phyloP scores from a whole-genome alignment of 2,888 invertebrate genomes.

The Protodeltote pygarga region DNA sequence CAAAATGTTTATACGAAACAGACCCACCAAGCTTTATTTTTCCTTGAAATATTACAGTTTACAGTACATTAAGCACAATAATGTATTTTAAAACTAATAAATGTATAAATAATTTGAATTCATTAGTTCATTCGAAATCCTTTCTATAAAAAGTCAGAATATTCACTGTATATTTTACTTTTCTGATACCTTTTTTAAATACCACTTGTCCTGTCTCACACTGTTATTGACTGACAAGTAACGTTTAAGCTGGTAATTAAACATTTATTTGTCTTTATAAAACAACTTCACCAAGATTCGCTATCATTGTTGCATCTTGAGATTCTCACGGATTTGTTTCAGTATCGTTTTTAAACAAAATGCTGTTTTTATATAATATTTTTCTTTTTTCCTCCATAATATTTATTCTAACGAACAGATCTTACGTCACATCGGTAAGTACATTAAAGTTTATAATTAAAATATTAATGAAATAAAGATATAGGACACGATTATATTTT shows the following conservation, averaged over 20 bases:
- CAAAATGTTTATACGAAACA: constrained; percentile 74
- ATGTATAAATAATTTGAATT: constrained; percentile 42
- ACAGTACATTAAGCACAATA: constrained; percentile 33
- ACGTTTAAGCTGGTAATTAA: constrained; percentile 19
- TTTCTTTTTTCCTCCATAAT: constrained; percentile 14
- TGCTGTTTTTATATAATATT: constrained; percentile 2
- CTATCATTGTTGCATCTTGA: constrained; percentile 8
- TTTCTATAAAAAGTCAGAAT: neutral
- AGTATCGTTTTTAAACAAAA: constrained; percentile 4
- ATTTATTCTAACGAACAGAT: constrained; percentile 9
- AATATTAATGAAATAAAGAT: neutral
- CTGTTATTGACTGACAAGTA: constrained; percentile 15
- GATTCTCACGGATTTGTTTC: neutral
- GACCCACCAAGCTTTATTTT: constrained; percentile 75
- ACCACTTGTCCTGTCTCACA: constrained; percentile 12
- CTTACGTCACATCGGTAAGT: constrained; percentile 34
- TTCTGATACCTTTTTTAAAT: constrained; percentile 1
- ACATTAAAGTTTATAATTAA: neutral
- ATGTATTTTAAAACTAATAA: constrained; percentile 32
- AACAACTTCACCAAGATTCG: constrained; percentile 7
- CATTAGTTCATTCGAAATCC: constrained; percentile 21
- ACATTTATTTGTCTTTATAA: constrained; percentile 23
- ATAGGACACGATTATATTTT: neutral
- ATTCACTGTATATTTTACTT: constrained; percentile 7
- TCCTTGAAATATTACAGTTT: constrained; percentile 52